These are phyloP conservation scores for Mus spicilegus DNA, from an alignment of 2,113 vertebrate species.

Conservation along the genomic window DNA sequence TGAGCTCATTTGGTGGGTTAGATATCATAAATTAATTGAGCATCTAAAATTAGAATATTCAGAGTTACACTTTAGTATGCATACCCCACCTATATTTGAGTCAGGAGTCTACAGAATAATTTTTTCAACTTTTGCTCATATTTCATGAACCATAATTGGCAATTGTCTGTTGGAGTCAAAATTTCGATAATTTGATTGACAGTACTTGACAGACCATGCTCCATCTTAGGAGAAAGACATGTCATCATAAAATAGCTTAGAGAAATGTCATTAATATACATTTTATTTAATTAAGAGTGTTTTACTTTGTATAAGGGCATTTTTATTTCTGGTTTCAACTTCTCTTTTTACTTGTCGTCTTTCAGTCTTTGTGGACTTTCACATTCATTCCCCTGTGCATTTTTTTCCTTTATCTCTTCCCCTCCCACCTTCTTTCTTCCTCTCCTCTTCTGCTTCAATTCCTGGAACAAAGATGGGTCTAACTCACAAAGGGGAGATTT, in stretches of 20 bases:
- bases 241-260: conserved; percentile 55
- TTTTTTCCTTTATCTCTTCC: not conserved
- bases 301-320: not conserved
- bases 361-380: not conserved
- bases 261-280: conserved; percentile 37
- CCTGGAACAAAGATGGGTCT: not conserved
- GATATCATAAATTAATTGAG: conserved; percentile 40
- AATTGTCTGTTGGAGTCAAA: conserved; percentile 49
- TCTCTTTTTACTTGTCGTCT: not conserved
- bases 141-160: conserved; percentile 22
- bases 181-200: conserved; percentile 28
- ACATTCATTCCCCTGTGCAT: too few relatives aligned
- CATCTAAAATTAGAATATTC: conserved; percentile 41
- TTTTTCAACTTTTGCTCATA: conserved; percentile 54
- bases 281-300: conserved; percentile 43
- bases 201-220: not conserved
- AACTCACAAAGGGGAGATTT: not conserved
- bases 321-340: not conserved
- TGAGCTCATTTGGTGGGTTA: not conserved
- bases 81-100: not conserved
- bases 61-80: conserved; percentile 4
- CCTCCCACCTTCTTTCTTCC: not conserved
- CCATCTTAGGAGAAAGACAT: conserved; percentile 17
- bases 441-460: not conserved
- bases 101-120: not conserved